Base-by-base conservation (phyloP, 2,797 vertebrate species). In the Pipistrellus pygmaeus region DNA sequence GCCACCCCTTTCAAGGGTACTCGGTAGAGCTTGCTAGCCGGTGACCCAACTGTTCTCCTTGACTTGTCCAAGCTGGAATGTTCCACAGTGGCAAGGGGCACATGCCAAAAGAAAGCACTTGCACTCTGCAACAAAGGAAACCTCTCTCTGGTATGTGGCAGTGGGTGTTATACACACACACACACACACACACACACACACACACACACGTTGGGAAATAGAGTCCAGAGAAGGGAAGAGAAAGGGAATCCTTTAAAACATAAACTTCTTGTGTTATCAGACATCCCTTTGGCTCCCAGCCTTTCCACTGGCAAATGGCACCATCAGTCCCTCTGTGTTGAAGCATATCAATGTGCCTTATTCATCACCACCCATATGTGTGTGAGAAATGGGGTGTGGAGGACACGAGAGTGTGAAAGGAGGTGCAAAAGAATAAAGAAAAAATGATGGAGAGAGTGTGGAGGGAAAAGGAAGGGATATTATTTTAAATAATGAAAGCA, bases 191-290 rank as follows among this genome's bases (percentile, higher is more conserved):
- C 35, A 18, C 55, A 17, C 15, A 68, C 38, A 69, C 62, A 60
- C 60, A 17, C 15, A 3, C 60, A 12, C 8, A 11, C 11, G 13
- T 76, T 62, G 4, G 69, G n/a, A 78, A 83, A 57, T 35, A 21
- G 73, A 88, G 18, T 83, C 41, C 25, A 38, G 25, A 93, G 27
- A 87, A 64, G 5, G 20, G 11, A 57, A 44, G 15, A 88, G 11
- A 86, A 89, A 64, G 3, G 2, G 5, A 71, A 66, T 81, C 15
- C 82, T 78, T 82, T 2, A 57, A 38, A 81, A 44, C 44, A 55
- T 38, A 81, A 68, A 14, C 46, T 57, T 62, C 66, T 82, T 78
- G 11, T 38, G 73, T 92, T 84, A 71, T 41, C 25, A 84, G 57
- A 60, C 77, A 81, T 66, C 76, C 32, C 30, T 89, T 84, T 53